phyloP scores from a whole-genome alignment of 2,113 vertebrate genomes.

The Formicarius rufipectus region DNA sequence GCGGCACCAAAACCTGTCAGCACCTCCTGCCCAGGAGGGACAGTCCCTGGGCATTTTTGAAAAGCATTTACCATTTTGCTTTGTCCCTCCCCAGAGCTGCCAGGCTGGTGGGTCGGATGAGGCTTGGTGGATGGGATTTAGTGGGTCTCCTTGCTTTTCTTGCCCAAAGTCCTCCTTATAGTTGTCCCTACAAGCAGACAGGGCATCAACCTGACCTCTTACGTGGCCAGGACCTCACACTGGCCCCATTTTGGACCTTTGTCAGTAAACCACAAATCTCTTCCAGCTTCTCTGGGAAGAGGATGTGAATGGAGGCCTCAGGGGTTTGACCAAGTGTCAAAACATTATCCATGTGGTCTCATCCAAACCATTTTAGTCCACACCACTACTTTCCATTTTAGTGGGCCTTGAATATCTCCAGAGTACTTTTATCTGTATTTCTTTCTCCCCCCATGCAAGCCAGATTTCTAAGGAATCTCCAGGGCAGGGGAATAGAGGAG shows the following conservation, averaged over 20 bases:
- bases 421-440: background rate
- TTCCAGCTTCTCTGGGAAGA: background rate
- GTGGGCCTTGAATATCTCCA: background rate
- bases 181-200: background rate
- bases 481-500: background rate
- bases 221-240: fast-evolving
- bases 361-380: background rate
- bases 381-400: background rate
- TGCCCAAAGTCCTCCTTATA: background rate
- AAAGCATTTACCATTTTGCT: background rate
- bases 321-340: background rate
- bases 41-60: background rate
- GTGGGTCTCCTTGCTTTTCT: background rate
- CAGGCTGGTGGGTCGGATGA: fast-evolving
- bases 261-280: background rate
- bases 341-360: background rate
- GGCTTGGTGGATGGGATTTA: background rate
- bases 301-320: background rate
- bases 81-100: background rate
- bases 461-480: background rate
- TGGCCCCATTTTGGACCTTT: background rate
- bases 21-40: conserved; percentile 6
- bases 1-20: background rate
- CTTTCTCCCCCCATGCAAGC: background rate
- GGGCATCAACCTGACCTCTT: too few relatives aligned